A percentile compares a stretch with the other conserved stretches of the same genome.
These are phyloP conservation scores for Zaprionus vittiger DNA, from an alignment of 1,140 invertebrate species.

Conservation along the genomic window DNA sequence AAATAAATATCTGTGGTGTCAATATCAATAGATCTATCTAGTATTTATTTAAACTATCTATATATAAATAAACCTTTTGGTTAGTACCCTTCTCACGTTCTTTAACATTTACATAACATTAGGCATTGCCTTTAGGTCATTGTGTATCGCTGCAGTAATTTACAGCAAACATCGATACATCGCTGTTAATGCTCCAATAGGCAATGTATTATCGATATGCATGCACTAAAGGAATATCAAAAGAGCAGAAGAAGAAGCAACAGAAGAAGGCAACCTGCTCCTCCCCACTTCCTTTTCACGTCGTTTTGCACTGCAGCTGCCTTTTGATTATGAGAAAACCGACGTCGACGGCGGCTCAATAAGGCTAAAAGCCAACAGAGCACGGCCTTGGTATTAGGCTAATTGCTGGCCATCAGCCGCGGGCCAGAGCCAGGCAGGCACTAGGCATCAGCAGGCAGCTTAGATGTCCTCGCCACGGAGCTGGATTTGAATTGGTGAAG, in stretches of 20 bases:
- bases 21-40: too few species aligned
- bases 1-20: too few species aligned
- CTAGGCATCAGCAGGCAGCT: constrained; percentile 27
- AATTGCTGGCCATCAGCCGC: constrained; percentile 61
- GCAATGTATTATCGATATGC: not conserved
- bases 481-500: constrained; percentile 28
- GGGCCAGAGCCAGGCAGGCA: not conserved
- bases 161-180: not conserved
- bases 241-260: not conserved
- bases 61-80: too few species aligned
- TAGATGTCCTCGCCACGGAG: constrained; percentile 52
- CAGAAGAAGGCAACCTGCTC: too few species aligned
- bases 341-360: constrained; percentile 52
- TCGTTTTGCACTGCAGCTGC: not conserved
- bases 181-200: not conserved
- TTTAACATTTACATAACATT: not conserved
- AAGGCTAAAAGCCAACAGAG: constrained; percentile 70
- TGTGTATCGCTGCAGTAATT: not conserved
- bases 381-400: constrained; percentile 72
- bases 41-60: too few species aligned
- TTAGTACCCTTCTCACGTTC: too few species aligned
- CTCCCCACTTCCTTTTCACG: not conserved
- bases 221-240: not conserved
- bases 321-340: constrained; percentile 1
- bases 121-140: too few species aligned